phyloP scores from a whole-genome alignment of 2,888 invertebrate species.

The Teinopalpus imperialis region DNA sequence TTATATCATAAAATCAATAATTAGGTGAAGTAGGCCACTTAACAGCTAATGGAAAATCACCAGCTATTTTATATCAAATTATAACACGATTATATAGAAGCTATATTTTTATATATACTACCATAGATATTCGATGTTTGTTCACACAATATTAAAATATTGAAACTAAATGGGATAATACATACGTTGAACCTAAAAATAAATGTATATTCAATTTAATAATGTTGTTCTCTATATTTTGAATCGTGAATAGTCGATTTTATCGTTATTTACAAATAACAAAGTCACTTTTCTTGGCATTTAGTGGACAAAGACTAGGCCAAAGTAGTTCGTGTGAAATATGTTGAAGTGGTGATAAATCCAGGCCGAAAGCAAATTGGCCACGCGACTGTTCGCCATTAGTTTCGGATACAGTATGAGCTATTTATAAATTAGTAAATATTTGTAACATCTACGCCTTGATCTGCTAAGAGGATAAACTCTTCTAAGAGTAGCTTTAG shows the following conservation, averaged over 20 bases:
- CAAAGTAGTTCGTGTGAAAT: conserved; percentile 19
- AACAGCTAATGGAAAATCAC: too few relatives aligned
- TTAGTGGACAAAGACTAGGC: conserved; percentile 19
- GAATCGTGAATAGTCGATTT: conserved; percentile 12
- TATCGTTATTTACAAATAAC: conserved; percentile 20
- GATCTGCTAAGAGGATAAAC: conserved; percentile 21
- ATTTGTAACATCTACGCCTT: conserved; percentile 22
- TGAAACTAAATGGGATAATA: too few relatives aligned
- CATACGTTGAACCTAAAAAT: background rate
- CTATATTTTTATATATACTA: too few relatives aligned
- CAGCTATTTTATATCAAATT: too few relatives aligned
- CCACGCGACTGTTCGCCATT: conserved; percentile 9
- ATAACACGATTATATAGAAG: too few relatives aligned
- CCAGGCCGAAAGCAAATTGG: conserved; percentile 17
- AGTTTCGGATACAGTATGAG: conserved; percentile 5
- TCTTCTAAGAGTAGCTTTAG: conserved; percentile 4
- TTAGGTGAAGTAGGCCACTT: too few relatives aligned
- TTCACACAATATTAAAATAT: too few relatives aligned
- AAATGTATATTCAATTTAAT: background rate
- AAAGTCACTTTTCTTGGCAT: conserved; percentile 22
- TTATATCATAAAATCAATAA: too few relatives aligned
- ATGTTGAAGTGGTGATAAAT: conserved; percentile 16
- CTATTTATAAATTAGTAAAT: conserved; percentile 26
- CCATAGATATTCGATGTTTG: too few relatives aligned
- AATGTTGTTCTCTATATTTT: conserved; percentile 4